Evolutionary conservation across 2,113 vertebrate species (phyloP), one percentile per base, ranked within the genome.

Genomic region (Vulpes lagopus): DNA sequence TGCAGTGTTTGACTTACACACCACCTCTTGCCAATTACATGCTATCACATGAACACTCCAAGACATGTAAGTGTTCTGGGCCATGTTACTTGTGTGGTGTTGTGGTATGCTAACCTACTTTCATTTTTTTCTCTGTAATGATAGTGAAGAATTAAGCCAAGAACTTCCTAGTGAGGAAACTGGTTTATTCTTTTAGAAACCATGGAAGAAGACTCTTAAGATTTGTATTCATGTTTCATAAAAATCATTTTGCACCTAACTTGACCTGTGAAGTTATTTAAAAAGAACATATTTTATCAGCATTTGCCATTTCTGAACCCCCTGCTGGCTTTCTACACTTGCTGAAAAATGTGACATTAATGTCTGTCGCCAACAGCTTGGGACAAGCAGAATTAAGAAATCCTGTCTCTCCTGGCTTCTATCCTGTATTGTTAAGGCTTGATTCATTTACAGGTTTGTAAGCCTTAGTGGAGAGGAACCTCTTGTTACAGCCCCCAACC

Each of bases 1-100:
- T 99, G n/a, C 99, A 99, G 82, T 99, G 99, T 98, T 98, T 99
- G 93, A 99, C 99, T 3, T 99, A 99, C 97, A 99, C 99, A 0
- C 99, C 99, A 8, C 99, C 99, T 14, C 99, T 99, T 4, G 99
- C 99, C 96, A 99, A 99, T 97, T 99, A 99, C 98, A 99, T 99
- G 99, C 98, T 99, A 64, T 99, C 99, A 11, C 99, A 99, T 12
- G 99, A 99, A 92, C 99, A 99, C 99, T 99, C 99, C 91, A 99
- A 99, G 98, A 99, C 99, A 76, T 99, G 99, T 99, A 98, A 98
- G 99, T 98, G 71, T 62, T 71, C 93, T n/a, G 9, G 8, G n/a
- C 62, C 51, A 0, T 25, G 19, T 6, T 59, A 2, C 12, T 9
- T 73, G 51, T 55, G 0, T 20, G 11, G 23, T 62, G 11, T 60